phyloP scores from a whole-genome alignment of 37 sponge, comb jelly and placozoan genomes.

The Diacarnus erythraeanus region DNA sequence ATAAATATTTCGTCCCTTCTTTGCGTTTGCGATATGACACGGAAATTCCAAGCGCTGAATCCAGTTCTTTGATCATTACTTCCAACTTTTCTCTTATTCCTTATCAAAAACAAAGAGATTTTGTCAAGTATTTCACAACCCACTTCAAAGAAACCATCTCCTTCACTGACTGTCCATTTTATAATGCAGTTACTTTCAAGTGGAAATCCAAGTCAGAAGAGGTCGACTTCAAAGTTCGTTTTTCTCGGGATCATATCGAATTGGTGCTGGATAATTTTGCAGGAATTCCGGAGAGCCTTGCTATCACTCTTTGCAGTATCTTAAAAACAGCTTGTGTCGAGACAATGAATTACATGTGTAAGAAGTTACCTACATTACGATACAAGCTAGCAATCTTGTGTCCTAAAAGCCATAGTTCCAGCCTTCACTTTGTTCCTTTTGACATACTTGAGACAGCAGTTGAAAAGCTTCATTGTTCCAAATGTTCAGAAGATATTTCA shows the following conservation, averaged over 20 bases:
- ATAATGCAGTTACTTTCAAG: neutral
- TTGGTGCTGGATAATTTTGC: neutral
- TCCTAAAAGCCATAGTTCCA: neutral
- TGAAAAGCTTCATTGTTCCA: neutral
- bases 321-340: conserved; percentile 7
- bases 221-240: neutral
- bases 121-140: neutral
- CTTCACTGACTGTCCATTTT: neutral
- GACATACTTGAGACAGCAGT: neutral
- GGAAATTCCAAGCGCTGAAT: neutral
- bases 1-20: conserved; percentile 13
- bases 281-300: neutral
- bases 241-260: neutral
- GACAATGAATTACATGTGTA: neutral
- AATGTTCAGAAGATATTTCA: conserved; percentile 1
- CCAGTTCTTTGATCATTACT: neutral
- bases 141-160: neutral
- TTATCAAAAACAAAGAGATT: neutral
- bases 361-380: neutral
- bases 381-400: neutral
- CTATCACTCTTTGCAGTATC: neutral
- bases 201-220: neutral
- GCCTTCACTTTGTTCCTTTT: conserved; percentile 12
- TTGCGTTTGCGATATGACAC: neutral
- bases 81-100: neutral